These are phyloP conservation scores for Micrastur ruficollis DNA, from an alignment of 2,797 vertebrate genomes.

Conservation along the genomic window DNA sequence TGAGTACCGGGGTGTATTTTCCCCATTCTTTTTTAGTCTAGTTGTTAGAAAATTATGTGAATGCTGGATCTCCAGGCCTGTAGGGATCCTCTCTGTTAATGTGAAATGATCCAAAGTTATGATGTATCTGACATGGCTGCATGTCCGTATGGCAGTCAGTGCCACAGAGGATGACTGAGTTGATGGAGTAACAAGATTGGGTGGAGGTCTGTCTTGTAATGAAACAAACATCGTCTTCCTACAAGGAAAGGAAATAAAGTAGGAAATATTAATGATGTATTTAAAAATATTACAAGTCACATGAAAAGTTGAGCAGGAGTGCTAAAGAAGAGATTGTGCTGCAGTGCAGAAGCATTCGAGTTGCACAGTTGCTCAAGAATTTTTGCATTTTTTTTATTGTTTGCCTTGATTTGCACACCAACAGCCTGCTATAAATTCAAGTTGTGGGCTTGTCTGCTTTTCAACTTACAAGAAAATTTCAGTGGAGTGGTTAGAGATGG, in stretches of 20 bases:
- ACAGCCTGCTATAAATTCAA: not conserved
- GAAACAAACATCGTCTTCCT: not conserved
- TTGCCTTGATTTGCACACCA: not conserved
- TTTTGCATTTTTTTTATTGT: not conserved
- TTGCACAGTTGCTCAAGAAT: not conserved
- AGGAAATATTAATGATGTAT: not conserved
- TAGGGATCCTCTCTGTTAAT: not conserved
- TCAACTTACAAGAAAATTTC: not conserved
- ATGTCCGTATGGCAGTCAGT: too few relatives aligned
- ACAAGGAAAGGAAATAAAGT: not conserved
- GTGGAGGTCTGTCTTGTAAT: not conserved
- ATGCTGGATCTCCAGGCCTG: not conserved
- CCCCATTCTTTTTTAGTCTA: not conserved
- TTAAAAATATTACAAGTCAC: not conserved
- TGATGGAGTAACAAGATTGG: not conserved
- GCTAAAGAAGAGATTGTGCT: not conserved
- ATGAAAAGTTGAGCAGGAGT: not conserved
- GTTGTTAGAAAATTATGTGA: not conserved
- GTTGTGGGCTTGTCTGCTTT: not conserved
- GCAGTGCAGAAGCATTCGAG: not conserved
- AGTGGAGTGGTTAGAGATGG: not conserved
- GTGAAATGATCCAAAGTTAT: not conserved
- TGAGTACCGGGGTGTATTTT: not conserved
- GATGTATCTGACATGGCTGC: too few relatives aligned
- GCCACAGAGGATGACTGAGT: too few relatives aligned